Base-by-base conservation (phyloP, 2,888 invertebrate species). In the Amphipyra tragopoginis region DNA sequence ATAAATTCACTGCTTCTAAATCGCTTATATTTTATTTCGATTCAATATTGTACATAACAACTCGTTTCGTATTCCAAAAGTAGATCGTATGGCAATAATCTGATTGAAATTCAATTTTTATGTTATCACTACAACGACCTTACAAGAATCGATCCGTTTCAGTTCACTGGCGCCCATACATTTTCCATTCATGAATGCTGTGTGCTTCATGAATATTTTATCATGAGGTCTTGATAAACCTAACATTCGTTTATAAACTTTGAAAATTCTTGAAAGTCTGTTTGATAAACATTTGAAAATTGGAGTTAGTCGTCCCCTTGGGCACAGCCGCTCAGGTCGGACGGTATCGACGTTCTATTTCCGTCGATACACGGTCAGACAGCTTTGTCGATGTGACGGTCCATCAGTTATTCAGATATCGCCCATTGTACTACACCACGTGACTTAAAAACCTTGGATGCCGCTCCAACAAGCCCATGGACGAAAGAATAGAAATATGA, bases 281-380 rank as follows among this genome's bases (percentile, higher is more conserved):
- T 59, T 44, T 48, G 40, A 55, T 52, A 55, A 44, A 58, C 43
- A 48, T 61, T 65, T 51, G 26, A 36, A 50, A 61, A 56, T 56
- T 56, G 43, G 49, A 65, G 65, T 47, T 49, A 48, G 55, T 45
- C 26, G 65, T 75, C 71, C 72, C 77, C 69, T 76, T 79, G 81
- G 68, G 56, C 70, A 55, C 75, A 72, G 64, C 49, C 65, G 58
- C 80, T 63, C 76, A 72, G 64, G 67, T 72, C 67, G 73, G 68
- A 29, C 54, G 59, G 74, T 88, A 88, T 88, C 85, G 86, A 87
- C 79, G 72, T 84, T 88, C 87, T 88, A 89, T 88, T 88, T 89
- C 84, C 80, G 86, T 82, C 79, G 65, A 58, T 78, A 71, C 80
- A 74, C 80, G 80, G 76, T 77, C 76, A 78, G 80, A 84, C 86